Conservation (phyloP, 1,140 invertebrate species). For the Drosophila funebris region DNA sequence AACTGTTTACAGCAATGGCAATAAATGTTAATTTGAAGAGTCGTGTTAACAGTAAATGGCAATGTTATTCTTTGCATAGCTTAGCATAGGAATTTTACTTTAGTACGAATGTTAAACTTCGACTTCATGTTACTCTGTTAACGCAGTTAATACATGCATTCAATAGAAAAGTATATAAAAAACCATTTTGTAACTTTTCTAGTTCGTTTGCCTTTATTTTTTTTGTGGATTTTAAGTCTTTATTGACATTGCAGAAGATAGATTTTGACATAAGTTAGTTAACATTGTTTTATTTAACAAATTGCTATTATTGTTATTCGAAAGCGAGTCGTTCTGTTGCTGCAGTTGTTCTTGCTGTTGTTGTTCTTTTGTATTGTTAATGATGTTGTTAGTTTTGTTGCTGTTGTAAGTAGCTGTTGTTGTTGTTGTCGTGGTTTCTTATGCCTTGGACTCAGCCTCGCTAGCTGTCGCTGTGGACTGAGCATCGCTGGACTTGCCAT, state of each 20-base stretch:
- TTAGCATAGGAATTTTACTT: too few species aligned
- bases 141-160: background rate
- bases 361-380: constrained; percentile 59
- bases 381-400: constrained; percentile 59
- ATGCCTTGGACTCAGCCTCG: constrained; percentile 81
- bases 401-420: constrained; percentile 62
- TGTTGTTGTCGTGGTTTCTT: constrained; percentile 51
- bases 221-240: constrained; percentile 66
- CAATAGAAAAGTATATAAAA: background rate
- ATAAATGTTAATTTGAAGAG: background rate
- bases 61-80: too few species aligned
- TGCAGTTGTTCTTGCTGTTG: constrained; percentile 78
- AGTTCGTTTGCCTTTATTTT: constrained; percentile 79
- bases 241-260: constrained; percentile 79
- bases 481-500: constrained; percentile 83
- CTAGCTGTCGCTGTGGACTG: constrained; percentile 83
- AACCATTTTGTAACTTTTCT: constrained; percentile 68
- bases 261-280: constrained; percentile 53
- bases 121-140: background rate
- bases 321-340: constrained; percentile 83
- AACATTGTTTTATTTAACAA: constrained; percentile 73
- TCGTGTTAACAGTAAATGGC: background rate
- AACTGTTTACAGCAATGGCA: background rate
- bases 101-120: too few species aligned
- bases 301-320: constrained; percentile 73